phyloP scores from a whole-genome alignment of 2,113 vertebrate genomes.

The Xiphias gladius region DNA sequence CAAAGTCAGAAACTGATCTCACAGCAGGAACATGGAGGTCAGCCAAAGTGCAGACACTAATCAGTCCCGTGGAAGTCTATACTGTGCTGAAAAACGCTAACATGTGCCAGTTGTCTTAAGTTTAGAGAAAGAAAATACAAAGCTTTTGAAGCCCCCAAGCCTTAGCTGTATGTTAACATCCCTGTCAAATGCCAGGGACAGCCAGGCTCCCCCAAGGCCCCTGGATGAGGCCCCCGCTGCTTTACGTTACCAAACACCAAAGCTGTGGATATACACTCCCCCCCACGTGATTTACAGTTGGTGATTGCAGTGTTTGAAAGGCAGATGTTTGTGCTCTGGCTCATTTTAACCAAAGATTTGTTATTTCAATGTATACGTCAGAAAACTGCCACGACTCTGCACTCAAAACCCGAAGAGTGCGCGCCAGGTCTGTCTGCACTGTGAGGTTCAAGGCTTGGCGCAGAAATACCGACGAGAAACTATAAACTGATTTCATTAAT shows the following conservation, averaged over 20 bases:
- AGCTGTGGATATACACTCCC: background rate
- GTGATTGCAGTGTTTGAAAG: constrained; percentile 54
- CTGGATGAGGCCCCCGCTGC: background rate
- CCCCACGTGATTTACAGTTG: background rate
- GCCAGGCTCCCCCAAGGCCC: background rate
- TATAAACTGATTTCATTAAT: background rate
- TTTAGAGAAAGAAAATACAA: constrained; percentile 1
- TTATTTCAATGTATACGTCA: constrained; percentile 30
- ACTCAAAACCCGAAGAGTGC: background rate
- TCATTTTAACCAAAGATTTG: constrained; percentile 37
- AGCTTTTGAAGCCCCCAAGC: background rate
- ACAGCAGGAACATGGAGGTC: background rate
- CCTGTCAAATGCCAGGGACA: constrained; percentile 31
- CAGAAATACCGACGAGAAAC: background rate
- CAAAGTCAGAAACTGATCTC: background rate
- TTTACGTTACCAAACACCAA: background rate
- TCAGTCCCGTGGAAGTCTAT: background rate
- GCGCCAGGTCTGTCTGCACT: background rate
- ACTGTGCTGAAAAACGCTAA: background rate
- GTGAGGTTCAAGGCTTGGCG: background rate
- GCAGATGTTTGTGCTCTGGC: constrained; percentile 53
- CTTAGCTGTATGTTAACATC: background rate
- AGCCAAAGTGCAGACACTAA: background rate
- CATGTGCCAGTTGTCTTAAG: background rate
- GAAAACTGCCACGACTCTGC: constrained; percentile 12